Percentiles rank a stretch among this genome's conserved stretches.
Conservation (phyloP, 2,113 vertebrate species). For the Campylomormyrus tamandua region DNA sequence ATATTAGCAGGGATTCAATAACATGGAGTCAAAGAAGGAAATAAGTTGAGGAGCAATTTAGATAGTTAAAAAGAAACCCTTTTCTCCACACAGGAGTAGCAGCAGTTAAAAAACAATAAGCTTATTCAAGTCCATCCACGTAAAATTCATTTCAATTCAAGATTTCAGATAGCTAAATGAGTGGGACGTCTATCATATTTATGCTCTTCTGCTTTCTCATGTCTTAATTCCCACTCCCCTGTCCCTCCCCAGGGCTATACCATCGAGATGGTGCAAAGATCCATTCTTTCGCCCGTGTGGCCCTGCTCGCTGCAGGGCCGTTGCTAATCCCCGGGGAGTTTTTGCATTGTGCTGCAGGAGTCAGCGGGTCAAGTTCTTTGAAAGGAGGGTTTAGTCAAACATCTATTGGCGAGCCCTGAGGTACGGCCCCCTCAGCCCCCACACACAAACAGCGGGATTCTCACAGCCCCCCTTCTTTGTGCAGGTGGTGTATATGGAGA, state of each 20-base stretch:
- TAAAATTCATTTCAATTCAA: not conserved
- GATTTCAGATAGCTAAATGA: not conserved
- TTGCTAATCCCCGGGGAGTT: slow-evolving; percentile 28
- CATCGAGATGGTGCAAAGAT: not conserved
- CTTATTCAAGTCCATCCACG: not conserved
- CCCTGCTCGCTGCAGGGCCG: slow-evolving; percentile 11
- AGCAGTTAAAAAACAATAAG: not conserved
- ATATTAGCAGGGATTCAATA: not conserved
- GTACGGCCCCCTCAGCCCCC: not conserved
- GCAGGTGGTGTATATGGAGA: not conserved
- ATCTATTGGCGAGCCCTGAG: slow-evolving; percentile 24
- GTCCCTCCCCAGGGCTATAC: not conserved
- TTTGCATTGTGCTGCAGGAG: slow-evolving; percentile 21
- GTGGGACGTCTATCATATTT: not conserved
- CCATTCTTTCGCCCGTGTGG: slow-evolving; percentile 8
- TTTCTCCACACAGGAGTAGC: not conserved
- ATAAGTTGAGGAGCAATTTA: not conserved
- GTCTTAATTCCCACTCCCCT: not conserved
- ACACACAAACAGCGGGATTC: not conserved
- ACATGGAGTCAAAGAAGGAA: not conserved
- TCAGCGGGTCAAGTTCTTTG: slow-evolving; percentile 19
- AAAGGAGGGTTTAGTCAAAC: slow-evolving; percentile 37
- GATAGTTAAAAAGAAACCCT: not conserved
- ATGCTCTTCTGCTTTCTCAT: not conserved
- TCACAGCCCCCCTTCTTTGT: not conserved